Percentiles rank a stretch among this genome's conserved stretches.
phyloP scores from a whole-genome alignment of 1,140 invertebrate genomes.

The Trinorchestia longiramus region DNA sequence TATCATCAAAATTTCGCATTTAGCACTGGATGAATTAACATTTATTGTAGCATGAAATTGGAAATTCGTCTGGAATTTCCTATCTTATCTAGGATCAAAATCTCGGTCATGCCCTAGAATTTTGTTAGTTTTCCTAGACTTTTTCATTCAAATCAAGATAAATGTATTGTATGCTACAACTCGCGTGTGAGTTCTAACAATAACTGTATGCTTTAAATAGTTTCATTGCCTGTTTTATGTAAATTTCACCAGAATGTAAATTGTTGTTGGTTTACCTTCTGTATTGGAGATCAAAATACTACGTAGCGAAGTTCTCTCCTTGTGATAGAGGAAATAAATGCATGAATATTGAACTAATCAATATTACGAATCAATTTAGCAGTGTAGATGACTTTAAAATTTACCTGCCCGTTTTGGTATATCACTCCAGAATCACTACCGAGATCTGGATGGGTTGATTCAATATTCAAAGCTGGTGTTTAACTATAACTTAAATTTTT shows the following conservation, averaged over 20 bases:
- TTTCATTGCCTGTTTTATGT: neutral
- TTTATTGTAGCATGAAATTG: neutral
- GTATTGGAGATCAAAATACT: neutral
- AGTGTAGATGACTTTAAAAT: no score
- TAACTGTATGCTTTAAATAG: neutral
- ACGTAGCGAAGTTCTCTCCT: neutral
- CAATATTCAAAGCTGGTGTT: no score
- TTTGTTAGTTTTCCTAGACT: neutral
- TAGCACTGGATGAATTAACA: neutral
- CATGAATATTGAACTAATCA: no score
- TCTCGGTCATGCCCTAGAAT: neutral
- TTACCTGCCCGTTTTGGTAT: no score
- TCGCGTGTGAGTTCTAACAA: neutral
- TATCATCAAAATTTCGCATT: neutral
- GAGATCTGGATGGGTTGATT: no score
- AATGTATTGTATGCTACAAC: neutral
- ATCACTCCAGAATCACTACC: no score
- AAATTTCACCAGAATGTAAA: neutral
- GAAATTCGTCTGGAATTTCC: neutral
- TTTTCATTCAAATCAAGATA: neutral
- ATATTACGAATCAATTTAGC: no score
- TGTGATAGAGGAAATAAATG: no score
- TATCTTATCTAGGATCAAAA: neutral
- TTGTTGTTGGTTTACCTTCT: neutral
- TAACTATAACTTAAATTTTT: no score